Evolutionary conservation across 2,797 vertebrate species (phyloP).

Genomic region (Melanotaenia parkinsoni): DNA sequence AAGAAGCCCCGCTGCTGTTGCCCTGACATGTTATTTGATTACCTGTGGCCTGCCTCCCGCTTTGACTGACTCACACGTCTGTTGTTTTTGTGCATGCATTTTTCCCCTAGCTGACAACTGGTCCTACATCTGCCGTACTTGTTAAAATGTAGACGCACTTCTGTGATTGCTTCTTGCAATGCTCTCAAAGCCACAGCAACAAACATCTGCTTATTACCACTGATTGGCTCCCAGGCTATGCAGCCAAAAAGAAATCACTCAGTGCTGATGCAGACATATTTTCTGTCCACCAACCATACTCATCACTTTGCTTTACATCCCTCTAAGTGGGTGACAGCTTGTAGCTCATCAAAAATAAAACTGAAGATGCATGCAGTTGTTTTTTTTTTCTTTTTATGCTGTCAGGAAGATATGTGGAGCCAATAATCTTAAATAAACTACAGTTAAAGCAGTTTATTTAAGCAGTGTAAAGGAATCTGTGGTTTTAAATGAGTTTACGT

Average conservation of each 20-base stretch:
- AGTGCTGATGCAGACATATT: conserved; percentile 1
- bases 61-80: conserved; percentile 41
- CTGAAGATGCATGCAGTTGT: not conserved
- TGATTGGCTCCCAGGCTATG: conserved; percentile 11
- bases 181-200: not conserved
- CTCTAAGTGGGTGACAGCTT: not conserved
- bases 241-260: conserved; percentile 9
- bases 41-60: conserved; percentile 34
- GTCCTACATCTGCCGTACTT: conserved; percentile 6
- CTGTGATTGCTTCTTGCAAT: not conserved
- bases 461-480: not conserved
- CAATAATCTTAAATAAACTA: not conserved
- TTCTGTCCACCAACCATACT: conserved; percentile 1
- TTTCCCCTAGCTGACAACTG: conserved; percentile 21
- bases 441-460: conserved; percentile 1
- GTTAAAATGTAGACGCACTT: conserved; percentile 14
- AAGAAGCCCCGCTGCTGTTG: conserved; percentile 24
- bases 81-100: conserved; percentile 20
- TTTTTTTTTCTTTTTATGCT: not conserved
- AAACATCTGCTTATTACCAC: conserved; percentile 21
- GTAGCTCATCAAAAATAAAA: not conserved
- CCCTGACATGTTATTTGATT: conserved; percentile 38
- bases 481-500: not conserved
- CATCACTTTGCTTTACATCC: not conserved
- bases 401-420: not conserved